Base-by-base conservation (phyloP, 2,888 invertebrate genomes). In the Eristalis tenax region DNA sequence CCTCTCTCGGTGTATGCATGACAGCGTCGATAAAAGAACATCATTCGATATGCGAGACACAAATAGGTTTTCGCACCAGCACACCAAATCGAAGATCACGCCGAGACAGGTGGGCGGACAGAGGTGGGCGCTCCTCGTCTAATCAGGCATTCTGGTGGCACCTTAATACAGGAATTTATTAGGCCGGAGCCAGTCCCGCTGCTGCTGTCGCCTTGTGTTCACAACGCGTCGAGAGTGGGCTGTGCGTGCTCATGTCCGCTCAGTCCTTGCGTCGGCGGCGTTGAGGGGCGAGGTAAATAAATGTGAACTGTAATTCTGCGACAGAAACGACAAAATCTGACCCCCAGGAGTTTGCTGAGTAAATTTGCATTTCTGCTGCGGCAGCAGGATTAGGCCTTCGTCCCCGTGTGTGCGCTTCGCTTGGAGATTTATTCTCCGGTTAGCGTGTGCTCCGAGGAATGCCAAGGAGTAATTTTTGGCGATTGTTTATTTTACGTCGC, bases 401-500 rank as follows among this genome's bases (percentile, higher is more conserved):
- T 18, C 50, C 50, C 5, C 15, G 32, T n/a, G 22, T 50, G 66
- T n/a, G n/a, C n/a, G n/a, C n/a, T n/a, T n/a, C 64, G 63, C 71
- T 64, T 40, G 68, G 71, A 73, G 71, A 84, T 76, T 84, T 80
- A 81, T 81, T 43, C 65, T 71, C 70, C 57, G 35, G 32, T 61
- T 61, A 56, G 43, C 13, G 64, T 59, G 61, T 77, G 73, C 80
- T 61, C 70, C 71, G 63, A 64, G 79, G 63, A 77, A 73, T 85
- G 73, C 81, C 81, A 77, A 81, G 81, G 73, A 81, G 85, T 61
- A 69, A 74, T 81, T 81, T 84, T 81, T 85, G 85, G 85, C 84
- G 71, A 84, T 80, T 80, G 84, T 80, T 80, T 76, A 75, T 74
- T 65, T 79, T 74, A 70, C 74, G 68, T 65, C 68, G 32, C 40